Base-by-base conservation (phyloP, 1,140 invertebrate genomes). In the Diprion similis region DNA sequence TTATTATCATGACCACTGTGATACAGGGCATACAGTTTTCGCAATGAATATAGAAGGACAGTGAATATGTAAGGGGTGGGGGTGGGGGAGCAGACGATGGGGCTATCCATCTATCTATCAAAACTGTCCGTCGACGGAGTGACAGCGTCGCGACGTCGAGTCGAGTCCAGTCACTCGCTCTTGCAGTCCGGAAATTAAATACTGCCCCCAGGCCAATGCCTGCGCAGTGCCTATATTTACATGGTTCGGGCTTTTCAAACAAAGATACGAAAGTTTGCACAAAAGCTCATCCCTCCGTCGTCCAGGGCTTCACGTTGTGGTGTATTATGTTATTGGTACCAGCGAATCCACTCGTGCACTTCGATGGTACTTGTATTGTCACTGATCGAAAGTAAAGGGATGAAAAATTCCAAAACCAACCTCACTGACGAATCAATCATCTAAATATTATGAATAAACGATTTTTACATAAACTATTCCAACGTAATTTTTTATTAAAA, bases 121-220 rank as follows among this genome's bases (percentile, higher is more conserved):
- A 51, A 77, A 48, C 66, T 66, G 67, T 17, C 70, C 68, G 73
- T 79, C 75, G 75, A 69, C 68, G 51, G 68, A 79, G 71, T 74
- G 78, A 79, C 78, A 72, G 59, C 64, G 78, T 73, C 75, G 71
- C 72, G 68, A 72, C 70, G 48, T 10, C 24, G 11, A 10, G 46
- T 15, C 67, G 18, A 19, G 75, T 74, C 73, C 70, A 68, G 73
- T 70, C 77, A 73, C 73, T 75, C 76, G 71, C 73, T 46, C 18
- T 18, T 72, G 76, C 76, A 68, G 72, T 71, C 81, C 82, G 82
- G 82, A 83, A 82, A 83, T 83, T 82, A 82, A 83, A 81, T 82
- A 80, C 78, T 71, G 78, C 76, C 79, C 69, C 73, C 70, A 77
- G 81, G 8, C 66, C 13, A 13, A 68, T 68, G 66, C 17, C 66